These are phyloP conservation scores for Ictalurus punctatus DNA, from an alignment of 2,113 vertebrate species.

Conservation along the genomic window DNA sequence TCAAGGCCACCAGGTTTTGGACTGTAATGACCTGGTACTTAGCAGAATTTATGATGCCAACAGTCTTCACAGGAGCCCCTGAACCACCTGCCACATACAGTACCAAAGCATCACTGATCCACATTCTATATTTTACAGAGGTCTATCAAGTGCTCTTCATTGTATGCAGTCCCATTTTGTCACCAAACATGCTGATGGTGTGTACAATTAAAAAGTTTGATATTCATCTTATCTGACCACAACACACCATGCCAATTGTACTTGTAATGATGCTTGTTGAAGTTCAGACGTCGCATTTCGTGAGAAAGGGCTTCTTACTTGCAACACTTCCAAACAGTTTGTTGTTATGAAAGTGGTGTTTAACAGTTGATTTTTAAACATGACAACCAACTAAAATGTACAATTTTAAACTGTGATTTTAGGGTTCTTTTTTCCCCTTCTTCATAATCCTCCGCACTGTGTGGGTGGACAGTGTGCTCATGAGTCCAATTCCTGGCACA, in stretches of 20 bases:
- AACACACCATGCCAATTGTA: not conserved
- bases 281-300: not conserved
- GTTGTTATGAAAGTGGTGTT: not conserved
- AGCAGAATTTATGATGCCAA: not conserved
- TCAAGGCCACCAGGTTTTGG: not conserved
- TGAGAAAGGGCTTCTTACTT: not conserved
- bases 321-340: not conserved
- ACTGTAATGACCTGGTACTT: not conserved
- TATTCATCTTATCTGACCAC: not conserved
- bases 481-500: not conserved
- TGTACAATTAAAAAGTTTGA: not conserved
- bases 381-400: not conserved
- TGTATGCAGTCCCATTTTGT: not conserved
- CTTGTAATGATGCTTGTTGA: not conserved
- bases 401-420: not conserved
- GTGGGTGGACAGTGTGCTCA: constrained; percentile 1
- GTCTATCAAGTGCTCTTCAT: not conserved
- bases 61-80: not conserved
- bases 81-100: not conserved
- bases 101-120: not conserved
- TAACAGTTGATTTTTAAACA: not conserved
- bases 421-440: not conserved
- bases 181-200: not conserved
- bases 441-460: not conserved
- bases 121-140: not conserved